A percentile compares a stretch with the other conserved stretches of the same genome.
Conservation (phyloP, 2,113 vertebrate genomes). For the Pachyramphus minor region DNA sequence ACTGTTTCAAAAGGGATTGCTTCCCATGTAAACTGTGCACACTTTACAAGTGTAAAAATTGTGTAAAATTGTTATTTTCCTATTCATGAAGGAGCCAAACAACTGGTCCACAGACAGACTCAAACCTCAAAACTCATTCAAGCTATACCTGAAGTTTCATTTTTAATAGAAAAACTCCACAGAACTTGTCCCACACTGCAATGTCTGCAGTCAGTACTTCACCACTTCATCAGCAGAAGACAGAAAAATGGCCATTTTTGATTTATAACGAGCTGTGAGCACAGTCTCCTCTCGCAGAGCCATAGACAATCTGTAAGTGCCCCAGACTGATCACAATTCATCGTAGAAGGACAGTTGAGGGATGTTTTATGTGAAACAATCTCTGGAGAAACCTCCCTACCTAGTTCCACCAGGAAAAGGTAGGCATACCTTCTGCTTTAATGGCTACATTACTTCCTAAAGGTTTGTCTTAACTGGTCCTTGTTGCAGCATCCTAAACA, state of each 20-base stretch:
- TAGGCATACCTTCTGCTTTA: background rate
- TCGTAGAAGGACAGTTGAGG: background rate
- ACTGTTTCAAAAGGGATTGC: background rate
- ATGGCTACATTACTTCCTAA: background rate
- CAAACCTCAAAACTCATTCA: background rate
- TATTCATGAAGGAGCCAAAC: background rate
- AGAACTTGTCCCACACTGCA: background rate
- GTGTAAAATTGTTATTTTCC: background rate
- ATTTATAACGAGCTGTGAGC: background rate
- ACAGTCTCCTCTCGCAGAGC: background rate
- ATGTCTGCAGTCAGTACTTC: background rate
- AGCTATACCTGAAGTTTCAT: background rate
- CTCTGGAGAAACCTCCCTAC: background rate
- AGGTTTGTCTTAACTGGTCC: background rate
- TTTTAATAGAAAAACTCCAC: background rate
- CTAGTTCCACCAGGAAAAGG: background rate
- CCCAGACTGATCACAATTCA: background rate
- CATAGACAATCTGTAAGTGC: rapidly evolving
- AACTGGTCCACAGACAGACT: background rate
- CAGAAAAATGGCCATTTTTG: background rate
- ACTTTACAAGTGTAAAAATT: background rate
- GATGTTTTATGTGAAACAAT: background rate
- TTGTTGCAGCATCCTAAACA: background rate
- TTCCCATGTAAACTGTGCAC: background rate
- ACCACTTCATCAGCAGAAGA: background rate